Base-by-base conservation (phyloP, 2,113 vertebrate genomes). In the Rhagologus leucostigma region DNA sequence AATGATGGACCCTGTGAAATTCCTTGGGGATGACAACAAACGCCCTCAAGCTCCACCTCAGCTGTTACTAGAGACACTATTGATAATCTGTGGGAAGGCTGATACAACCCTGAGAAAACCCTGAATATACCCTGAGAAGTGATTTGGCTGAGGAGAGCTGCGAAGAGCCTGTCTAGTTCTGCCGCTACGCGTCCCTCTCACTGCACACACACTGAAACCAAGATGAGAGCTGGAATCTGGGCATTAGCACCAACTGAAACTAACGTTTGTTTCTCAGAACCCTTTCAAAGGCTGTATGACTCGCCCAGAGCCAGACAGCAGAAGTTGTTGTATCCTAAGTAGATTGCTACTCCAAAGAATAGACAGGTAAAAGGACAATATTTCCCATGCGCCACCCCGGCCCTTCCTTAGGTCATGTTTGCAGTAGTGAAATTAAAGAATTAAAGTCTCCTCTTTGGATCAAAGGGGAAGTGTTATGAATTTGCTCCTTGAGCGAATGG, bases 171-270 rank as follows among this genome's bases (percentile, higher is more conserved):
- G 21, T 65, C 70, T 62, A 14, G 55, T 69, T 39, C 84, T 85
- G 81, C 65, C 0, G 0, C 49, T 69, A 5, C 0, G 1, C 0
- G 0, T 86, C 52, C 79, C 20, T 64, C 42, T 70, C 56, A 21
- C 35, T 52, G 82, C 69, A 68, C 65, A 57, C 44, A 44, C 33
- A 4, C 41, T 49, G 49, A 92, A 94, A 81, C 52, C 33, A 19
- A 84, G 93, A 88, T 96, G 89, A 89, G 80, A 78, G 76, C 88
- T 94, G 92, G 80, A 84, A 69, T 88, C 41, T n/a, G 57, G 76
- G 65, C 71, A 79, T 64, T 30, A 47, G 73, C 56, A 94, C 60
- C 79, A 47, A 3, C 42, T 80, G 60, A 86, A 93, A 62, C 33
- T 15, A 83, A 49, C 16, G 2, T 81, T 90, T 90, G 2, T 81